These are phyloP conservation scores for Dromas ardeola DNA, from an alignment of 2,113 vertebrate species.

Conservation along the genomic window DNA sequence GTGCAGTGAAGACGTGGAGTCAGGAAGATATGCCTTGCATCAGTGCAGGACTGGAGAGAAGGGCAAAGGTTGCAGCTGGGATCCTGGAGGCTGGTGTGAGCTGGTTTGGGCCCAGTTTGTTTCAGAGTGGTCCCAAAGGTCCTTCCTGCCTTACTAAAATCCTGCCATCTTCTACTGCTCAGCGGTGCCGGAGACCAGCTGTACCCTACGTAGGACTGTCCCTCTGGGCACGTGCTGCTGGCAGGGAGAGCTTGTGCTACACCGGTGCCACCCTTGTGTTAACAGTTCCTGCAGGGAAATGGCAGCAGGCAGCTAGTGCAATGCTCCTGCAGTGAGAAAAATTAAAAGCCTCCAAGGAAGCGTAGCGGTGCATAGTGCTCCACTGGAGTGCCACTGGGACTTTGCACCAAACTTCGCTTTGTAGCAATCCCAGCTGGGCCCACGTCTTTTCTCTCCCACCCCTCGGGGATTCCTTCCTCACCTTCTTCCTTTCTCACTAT, in stretches of 20 bases:
- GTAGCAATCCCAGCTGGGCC: neutral
- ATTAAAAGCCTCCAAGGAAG: neutral
- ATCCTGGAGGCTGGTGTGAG: neutral
- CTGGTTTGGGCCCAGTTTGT: neutral
- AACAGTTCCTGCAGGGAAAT: neutral
- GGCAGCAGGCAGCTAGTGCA: neutral
- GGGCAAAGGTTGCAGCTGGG: neutral
- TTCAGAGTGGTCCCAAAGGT: neutral
- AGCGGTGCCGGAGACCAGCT: neutral
- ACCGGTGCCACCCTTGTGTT: neutral
- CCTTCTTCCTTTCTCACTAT: neutral
- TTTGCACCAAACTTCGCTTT: neutral
- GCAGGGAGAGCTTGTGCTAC: neutral
- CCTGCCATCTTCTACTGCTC: neutral
- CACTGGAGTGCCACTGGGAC: neutral
- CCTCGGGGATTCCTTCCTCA: neutral
- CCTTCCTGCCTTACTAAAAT: neutral
- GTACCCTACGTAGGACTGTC: neutral
- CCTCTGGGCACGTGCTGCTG: neutral
- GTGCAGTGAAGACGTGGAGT: neutral
- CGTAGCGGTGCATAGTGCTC: neutral
- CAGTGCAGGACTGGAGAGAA: neutral
- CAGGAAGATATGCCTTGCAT: neutral
- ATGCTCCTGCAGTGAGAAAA: neutral
- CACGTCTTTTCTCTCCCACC: neutral